A percentile compares a stretch with the other conserved stretches of the same genome.
Evolutionary conservation across 23 tunicate genomes (phyloP).

Genomic region (Botrylloides violaceus): DNA sequence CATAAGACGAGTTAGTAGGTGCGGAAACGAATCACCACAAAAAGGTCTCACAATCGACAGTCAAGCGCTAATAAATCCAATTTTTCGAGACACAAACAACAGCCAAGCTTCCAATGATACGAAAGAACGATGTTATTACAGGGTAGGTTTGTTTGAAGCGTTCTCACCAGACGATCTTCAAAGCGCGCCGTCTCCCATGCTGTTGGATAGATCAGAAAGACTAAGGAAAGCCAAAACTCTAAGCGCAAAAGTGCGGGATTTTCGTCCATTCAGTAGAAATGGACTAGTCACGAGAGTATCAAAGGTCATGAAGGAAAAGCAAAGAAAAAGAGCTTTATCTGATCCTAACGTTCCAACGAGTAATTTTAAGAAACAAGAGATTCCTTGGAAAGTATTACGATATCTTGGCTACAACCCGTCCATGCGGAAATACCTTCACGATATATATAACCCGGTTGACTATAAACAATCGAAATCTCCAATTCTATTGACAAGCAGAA

Average conservation of each 20-base stretch:
- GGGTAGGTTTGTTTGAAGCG: not conserved
- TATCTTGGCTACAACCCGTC: constrained; percentile 64
- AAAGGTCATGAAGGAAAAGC: not conserved
- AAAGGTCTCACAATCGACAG: not conserved
- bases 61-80: not conserved
- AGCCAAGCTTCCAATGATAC: not conserved
- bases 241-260: constrained; percentile 46
- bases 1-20: not conserved
- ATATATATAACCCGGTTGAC: constrained; percentile 28
- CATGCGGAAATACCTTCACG: constrained; percentile 45
- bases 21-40: not conserved
- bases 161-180: not conserved
- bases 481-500: not conserved
- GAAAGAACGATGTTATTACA: no score
- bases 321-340: not conserved
- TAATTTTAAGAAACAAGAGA: constrained; percentile 19
- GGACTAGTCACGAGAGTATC: not conserved
- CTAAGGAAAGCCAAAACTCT: constrained; percentile 28
- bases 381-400: constrained; percentile 38
- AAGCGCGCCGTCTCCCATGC: not conserved
- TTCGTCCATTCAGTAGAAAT: constrained; percentile 36
- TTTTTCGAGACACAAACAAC: not conserved
- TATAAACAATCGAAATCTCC: not conserved
- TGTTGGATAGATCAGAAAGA: not conserved
- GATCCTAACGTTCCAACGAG: not conserved